A percentile compares a stretch with the other conserved stretches of the same genome.
Conservation (phyloP, 2,888 invertebrate species). For the Epicampocera succincta region DNA sequence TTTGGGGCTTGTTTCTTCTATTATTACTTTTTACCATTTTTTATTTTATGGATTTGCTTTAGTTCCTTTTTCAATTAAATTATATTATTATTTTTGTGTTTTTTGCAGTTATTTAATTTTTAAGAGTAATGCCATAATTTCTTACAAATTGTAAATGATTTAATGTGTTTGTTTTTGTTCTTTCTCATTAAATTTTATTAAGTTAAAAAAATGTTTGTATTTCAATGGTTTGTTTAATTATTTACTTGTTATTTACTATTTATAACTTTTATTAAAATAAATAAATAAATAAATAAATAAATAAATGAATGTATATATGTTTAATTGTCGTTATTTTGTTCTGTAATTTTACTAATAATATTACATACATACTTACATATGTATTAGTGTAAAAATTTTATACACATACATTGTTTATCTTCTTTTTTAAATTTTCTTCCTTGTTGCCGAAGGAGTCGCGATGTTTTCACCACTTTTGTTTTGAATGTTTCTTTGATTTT, state of each 20-base stretch:
- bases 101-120: conserved; percentile 59
- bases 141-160: conserved; percentile 71
- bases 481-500: not conserved
- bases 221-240: conserved; percentile 58
- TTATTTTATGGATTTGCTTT: conserved; percentile 56
- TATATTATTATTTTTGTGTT: conserved; percentile 72
- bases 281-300: conserved; percentile 70
- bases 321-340: conserved; percentile 51
- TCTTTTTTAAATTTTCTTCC: conserved; percentile 58
- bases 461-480: not conserved
- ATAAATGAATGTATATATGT: conserved; percentile 70
- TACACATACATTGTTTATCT: conserved; percentile 65
- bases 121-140: conserved; percentile 78
- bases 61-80: conserved; percentile 68
- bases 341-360: conserved; percentile 15
- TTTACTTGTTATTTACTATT: conserved; percentile 22
- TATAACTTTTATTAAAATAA: conserved; percentile 59
- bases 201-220: conserved; percentile 63
- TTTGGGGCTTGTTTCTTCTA: conserved; percentile 63
- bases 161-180: conserved; percentile 62
- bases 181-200: conserved; percentile 60
- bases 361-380: conserved; percentile 32
- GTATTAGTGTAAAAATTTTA: conserved; percentile 71
- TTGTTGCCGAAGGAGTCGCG: not conserved
- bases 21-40: conserved; percentile 55